A percentile compares a stretch with the other conserved stretches of the same genome.
Evolutionary conservation across 2,888 invertebrate genomes (phyloP).

Genomic region (Apamea sordens): DNA sequence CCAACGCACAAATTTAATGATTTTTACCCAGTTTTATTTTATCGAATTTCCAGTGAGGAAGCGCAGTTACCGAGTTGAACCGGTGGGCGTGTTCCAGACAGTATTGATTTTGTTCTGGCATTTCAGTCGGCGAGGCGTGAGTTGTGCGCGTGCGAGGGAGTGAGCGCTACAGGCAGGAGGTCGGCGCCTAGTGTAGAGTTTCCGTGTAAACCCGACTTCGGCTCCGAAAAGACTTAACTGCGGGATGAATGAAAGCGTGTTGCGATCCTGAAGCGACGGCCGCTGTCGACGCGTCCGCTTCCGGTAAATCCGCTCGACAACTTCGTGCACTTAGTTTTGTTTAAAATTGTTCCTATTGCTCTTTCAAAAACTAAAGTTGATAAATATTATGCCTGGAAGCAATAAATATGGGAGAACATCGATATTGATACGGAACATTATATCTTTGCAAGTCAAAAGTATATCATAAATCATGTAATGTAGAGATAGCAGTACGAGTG

Average conservation of each 20-base stretch:
- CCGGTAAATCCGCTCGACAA: constrained; percentile 89
- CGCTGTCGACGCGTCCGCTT: constrained; percentile 89
- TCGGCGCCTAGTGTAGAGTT: constrained; percentile 86
- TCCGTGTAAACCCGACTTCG: constrained; percentile 83
- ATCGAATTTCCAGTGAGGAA: constrained; percentile 89
- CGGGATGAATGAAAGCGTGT: constrained; percentile 90
- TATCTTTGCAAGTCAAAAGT: constrained; percentile 64
- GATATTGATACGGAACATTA: constrained; percentile 43
- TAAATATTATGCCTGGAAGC: constrained; percentile 56
- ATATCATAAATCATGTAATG: constrained; percentile 64
- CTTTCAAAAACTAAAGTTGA: constrained; percentile 64
- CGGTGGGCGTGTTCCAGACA: constrained; percentile 89
- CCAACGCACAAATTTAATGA: constrained; percentile 84
- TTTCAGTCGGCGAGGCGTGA: constrained; percentile 76
- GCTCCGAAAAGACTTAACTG: constrained; percentile 82
- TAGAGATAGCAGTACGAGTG: constrained; percentile 52
- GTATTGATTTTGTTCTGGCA: constrained; percentile 88
- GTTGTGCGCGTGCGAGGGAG: constrained; percentile 77
- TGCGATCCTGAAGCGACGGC: constrained; percentile 89
- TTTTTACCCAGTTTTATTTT: constrained; percentile 89
- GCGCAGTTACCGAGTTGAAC: constrained; percentile 88
- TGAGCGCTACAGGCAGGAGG: constrained; percentile 79
- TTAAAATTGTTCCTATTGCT: constrained; percentile 78
- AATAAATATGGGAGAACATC: constrained; percentile 47
- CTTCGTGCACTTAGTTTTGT: constrained; percentile 87